Base-by-base conservation (phyloP, 2,797 vertebrate species). In the Leptodactylus fallax region DNA sequence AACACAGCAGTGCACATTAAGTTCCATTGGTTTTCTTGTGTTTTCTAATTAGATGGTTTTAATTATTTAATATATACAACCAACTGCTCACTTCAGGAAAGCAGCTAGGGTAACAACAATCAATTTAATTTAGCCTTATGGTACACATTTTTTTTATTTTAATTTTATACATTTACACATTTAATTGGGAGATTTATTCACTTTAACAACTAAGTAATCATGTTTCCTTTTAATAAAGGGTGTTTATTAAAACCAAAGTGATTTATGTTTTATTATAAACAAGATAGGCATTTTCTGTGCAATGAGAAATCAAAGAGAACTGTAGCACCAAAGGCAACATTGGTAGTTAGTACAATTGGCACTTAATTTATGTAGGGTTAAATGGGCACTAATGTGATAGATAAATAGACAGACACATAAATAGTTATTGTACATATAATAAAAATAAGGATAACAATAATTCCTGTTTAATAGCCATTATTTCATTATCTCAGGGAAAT, bases 41-140 rank as follows among this genome's bases (percentile, higher is more conserved):
- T 85, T 86, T 86, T 81, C 87, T 82, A 86, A 86, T 89, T 89
- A 88, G 78, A 81, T 72, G 79, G 81, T 56, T 88, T 88, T 76
- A 85, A 89, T 89, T 89, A 86, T 89, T 81, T 65, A 85, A 78
- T 82, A 69, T 69, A 86, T 27, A 65, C 49, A 85, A 82, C 55
- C 84, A 89, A 86, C 71, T 89, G 79, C 58, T 85, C 83, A 81
- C 69, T 88, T 85, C 67, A 81, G 56, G n/a, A 65, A 89, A 88
- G 51, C 65, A 84, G 79, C 58, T 27, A 80, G 82, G 61, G 53
- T 88, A 77, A 25, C 83, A 77, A 81, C 83, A 85, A 81, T 49
- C 71, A 86, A 82, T 86, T 65, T 81, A 76, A 55, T 83, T 61
- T 49, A 80, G 55, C 63, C 77, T 88, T 88, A 80, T 77, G 76